phyloP scores from a whole-genome alignment of 2,797 vertebrate genomes.

The Eleutherodactylus coqui region DNA sequence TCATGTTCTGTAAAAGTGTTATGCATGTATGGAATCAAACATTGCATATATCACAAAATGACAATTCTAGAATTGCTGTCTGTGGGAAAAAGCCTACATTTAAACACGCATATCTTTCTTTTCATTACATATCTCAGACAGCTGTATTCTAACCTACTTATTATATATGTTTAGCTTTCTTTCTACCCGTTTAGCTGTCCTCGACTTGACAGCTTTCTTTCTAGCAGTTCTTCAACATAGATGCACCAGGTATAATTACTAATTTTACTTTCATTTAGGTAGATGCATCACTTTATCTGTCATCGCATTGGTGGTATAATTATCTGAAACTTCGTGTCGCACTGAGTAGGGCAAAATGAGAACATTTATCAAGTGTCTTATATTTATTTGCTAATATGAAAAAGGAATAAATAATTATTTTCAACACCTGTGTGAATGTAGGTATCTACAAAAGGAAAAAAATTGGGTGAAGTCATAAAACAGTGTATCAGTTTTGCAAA shows the following conservation, averaged over 20 bases:
- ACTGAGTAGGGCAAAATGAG: background rate
- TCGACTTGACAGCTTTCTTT: background rate
- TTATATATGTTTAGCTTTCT: background rate
- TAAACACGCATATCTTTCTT: background rate
- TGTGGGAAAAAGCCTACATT: background rate
- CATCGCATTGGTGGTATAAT: background rate
- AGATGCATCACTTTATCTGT: background rate
- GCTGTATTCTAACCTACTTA: background rate
- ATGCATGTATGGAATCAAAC: too few species aligned
- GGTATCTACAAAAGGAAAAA: background rate
- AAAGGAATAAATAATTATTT: background rate
- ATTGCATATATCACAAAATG: background rate
- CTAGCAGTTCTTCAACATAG: background rate
- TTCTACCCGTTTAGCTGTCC: background rate
- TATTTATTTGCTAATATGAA: background rate
- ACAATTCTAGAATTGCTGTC: background rate
- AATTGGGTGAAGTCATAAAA: too few species aligned
- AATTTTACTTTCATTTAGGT: conserved; percentile 7
- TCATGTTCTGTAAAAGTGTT: too few species aligned
- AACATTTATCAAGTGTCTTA: background rate
- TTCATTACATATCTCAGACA: background rate
- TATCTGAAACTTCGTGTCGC: background rate
- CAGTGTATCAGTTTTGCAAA: too few species aligned
- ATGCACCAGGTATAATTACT: background rate
- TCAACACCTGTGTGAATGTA: background rate